A percentile compares a stretch with the other conserved stretches of the same genome.
These are phyloP conservation scores for Siphlonurus alternatus DNA, from an alignment of 2,888 invertebrate species.

Conservation along the genomic window DNA sequence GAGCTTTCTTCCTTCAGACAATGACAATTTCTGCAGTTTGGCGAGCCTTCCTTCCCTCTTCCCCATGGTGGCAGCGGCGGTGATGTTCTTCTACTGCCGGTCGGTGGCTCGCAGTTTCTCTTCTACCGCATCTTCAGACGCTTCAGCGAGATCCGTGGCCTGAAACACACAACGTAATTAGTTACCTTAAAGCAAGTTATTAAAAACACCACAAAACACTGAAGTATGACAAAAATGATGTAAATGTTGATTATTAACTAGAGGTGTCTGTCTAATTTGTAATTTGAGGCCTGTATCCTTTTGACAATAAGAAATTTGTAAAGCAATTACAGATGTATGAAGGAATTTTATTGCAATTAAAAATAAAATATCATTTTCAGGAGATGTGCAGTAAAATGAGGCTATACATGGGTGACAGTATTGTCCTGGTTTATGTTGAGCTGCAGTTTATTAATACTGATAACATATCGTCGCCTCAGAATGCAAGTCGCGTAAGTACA, in stretches of 20 bases:
- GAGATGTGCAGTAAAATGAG: too few relatives aligned
- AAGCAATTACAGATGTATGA: background rate
- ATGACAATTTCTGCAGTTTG: background rate
- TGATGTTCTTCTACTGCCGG: constrained; percentile 46
- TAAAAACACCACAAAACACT: too few relatives aligned
- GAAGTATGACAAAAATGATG: constrained; percentile 1
- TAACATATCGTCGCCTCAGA: too few relatives aligned
- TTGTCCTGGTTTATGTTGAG: too few relatives aligned
- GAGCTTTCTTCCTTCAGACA: background rate
- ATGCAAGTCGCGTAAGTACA: too few relatives aligned
- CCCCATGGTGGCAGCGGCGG: background rate
- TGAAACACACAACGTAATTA: constrained; percentile 24
- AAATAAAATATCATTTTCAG: too few relatives aligned
- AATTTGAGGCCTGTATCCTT: too few relatives aligned
- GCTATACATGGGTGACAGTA: too few relatives aligned
- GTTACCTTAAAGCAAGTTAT: background rate
- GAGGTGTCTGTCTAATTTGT: too few relatives aligned
- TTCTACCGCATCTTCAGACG: constrained; percentile 83
- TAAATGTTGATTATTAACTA: background rate
- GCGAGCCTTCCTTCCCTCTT: background rate
- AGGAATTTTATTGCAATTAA: too few relatives aligned
- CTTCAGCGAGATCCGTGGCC: constrained; percentile 89
- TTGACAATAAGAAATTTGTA: background rate
- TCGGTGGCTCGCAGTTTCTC: constrained; percentile 88
- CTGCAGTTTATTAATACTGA: too few relatives aligned